These are phyloP conservation scores for Seriola dumerili DNA, from an alignment of 2,113 vertebrate species.

Conservation along the genomic window DNA sequence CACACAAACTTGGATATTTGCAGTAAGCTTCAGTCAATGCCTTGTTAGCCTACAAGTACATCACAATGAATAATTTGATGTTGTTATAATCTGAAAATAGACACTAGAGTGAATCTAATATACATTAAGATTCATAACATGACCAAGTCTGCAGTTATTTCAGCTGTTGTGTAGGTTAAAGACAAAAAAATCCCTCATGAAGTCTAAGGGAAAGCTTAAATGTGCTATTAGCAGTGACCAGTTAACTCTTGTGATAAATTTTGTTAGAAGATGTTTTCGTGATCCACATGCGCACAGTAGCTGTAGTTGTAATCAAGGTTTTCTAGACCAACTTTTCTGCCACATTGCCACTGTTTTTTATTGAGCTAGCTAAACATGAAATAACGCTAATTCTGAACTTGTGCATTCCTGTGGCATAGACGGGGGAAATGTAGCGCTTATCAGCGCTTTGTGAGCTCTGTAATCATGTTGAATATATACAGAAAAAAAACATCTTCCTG, in stretches of 20 bases:
- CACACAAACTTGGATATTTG: constrained; percentile 16
- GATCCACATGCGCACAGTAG: constrained; percentile 39
- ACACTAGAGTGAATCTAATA: constrained; percentile 16
- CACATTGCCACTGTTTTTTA: constrained; percentile 40
- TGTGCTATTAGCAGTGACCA: constrained; percentile 50
- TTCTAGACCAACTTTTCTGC: constrained; percentile 22
- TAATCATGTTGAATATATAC: constrained; percentile 44
- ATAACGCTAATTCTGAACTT: constrained; percentile 3
- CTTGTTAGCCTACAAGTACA: constrained; percentile 36
- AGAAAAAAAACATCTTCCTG: constrained; percentile 33
- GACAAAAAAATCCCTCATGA: constrained; percentile 15
- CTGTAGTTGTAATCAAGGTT: constrained; percentile 32
- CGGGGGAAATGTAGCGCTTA: constrained; percentile 28
- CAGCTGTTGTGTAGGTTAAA: constrained; percentile 49
- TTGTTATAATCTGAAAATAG: constrained; percentile 14
- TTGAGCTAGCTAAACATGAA: constrained; percentile 24
- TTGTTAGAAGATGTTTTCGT: constrained; percentile 46
- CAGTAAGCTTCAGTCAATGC: constrained; percentile 37
- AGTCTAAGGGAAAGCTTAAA: constrained; percentile 36
- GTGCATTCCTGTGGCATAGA: constrained; percentile 55
- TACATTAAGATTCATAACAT: constrained; percentile 21
- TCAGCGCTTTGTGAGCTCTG: constrained; percentile 50
- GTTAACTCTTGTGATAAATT: constrained; percentile 37
- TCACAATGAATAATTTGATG: constrained; percentile 17
- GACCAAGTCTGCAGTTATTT: constrained; percentile 31